Percentiles rank a stretch among this genome's conserved stretches.
phyloP scores from a whole-genome alignment of 2,888 invertebrate species.

The Liopterus haemorrhoidalis region DNA sequence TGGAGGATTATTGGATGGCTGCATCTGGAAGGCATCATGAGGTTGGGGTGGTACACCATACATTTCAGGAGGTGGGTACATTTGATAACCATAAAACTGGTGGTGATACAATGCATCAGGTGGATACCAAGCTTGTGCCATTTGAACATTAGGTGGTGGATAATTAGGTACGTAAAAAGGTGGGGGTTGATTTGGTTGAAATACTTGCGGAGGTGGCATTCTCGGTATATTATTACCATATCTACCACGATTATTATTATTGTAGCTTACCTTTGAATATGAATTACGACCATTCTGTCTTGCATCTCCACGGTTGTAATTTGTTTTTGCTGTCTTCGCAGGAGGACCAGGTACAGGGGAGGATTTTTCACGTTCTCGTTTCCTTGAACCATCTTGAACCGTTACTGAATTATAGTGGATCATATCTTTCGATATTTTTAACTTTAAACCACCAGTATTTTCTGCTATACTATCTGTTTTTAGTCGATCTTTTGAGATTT shows the following conservation, averaged over 20 bases:
- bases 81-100: conserved; percentile 34
- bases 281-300: conserved; percentile 44
- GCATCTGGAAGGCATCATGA: conserved; percentile 19
- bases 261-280: conserved; percentile 43
- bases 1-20: conserved; percentile 41
- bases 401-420: conserved; percentile 46
- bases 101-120: conserved; percentile 34
- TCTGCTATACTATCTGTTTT: conserved; percentile 50
- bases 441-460: conserved; percentile 55
- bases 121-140: conserved; percentile 35
- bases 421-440: conserved; percentile 74
- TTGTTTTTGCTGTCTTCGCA: conserved; percentile 38
- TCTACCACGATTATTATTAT: conserved; percentile 32
- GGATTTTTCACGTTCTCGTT: conserved; percentile 43
- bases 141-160: conserved; percentile 20
- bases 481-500: conserved; percentile 71
- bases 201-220: conserved; percentile 34
- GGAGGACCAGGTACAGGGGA: conserved; percentile 42
- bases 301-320: conserved; percentile 27
- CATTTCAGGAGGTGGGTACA: conserved; percentile 39
- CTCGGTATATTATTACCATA: conserved; percentile 42
- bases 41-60: conserved; percentile 35
- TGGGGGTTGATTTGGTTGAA: conserved; percentile 12
- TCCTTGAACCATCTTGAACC: conserved; percentile 35
- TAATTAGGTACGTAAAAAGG: conserved; percentile 19